Evolutionary conservation across 2,888 invertebrate species (phyloP), one percentile per base, ranked within the genome.

Genomic region (Aspidiotus destructor): DNA sequence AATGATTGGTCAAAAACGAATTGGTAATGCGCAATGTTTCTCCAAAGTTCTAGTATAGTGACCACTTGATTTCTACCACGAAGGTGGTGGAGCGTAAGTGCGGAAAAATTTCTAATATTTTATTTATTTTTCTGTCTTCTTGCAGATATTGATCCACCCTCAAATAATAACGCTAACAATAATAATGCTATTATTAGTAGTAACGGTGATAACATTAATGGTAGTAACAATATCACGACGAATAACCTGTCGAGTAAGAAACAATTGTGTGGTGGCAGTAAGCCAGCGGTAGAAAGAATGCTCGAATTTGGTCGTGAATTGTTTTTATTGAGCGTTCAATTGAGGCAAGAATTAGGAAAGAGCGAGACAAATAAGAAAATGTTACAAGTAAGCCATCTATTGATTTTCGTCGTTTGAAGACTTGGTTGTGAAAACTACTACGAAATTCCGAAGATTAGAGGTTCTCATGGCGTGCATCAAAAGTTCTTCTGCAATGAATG

Each of bases 291-390:
- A 72, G 93, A 96, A 79, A 86, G 91, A 75, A 94, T 97, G 85
- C 81, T 97, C 73, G 88, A 92, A 76, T 97, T 95, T 79, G 97
- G 97, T 17, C 85, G 90, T 74, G 95, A 96, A 77, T 83, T 97
- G 73, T 92, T 94, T 78, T 86, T 89, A 73, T 89, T 95, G 86
- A 93, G 92, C 77, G 88, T 90, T 76, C 84, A 85, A 73, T 80
- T 96, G 73, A 85, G 87, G 74, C 85, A 87, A 75, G 89, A 92
- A 75, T 86, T 87, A 76, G 88, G 87, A 72, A 88, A 88, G 77
- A 87, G 85, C 79, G 87, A 87, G 75, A 80, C 80, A 71, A 90
- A 92, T 79, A 90, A 92, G 78, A 89, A 92, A 80, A 92, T 95
- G 88, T 82, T 97, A 70, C 90, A 91, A 84, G 92, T 91, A 75